Percentiles rank a stretch among this genome's conserved stretches.
Conservation (phyloP, 2,888 invertebrate genomes). For the Rhyacophila evoluta region DNA sequence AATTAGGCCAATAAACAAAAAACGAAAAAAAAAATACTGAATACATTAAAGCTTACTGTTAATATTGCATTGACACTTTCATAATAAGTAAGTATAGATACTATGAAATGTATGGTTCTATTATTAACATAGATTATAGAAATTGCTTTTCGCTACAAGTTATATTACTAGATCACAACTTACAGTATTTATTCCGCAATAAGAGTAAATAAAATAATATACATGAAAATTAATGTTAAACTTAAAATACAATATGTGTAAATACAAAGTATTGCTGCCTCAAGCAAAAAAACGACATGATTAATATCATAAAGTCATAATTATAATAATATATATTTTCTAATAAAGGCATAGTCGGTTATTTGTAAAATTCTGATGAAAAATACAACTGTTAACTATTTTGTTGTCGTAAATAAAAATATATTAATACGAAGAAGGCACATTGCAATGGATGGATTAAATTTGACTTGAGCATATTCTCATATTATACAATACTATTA, state of each 20-base stretch:
- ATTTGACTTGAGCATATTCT: slow-evolving; percentile 27
- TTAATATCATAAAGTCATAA: background rate
- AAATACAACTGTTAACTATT: background rate
- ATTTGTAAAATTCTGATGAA: background rate
- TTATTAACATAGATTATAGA: slow-evolving; percentile 7
- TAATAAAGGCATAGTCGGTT: slow-evolving; percentile 1
- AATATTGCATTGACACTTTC: background rate
- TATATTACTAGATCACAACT: slow-evolving; percentile 12
- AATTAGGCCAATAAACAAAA: background rate
- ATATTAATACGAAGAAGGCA: slow-evolving; percentile 11
- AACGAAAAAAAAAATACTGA: slow-evolving; percentile 4
- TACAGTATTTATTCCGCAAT: slow-evolving; percentile 15
- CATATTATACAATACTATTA: background rate
- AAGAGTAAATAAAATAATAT: background rate
- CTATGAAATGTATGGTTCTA: slow-evolving; percentile 22
- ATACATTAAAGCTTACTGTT: slow-evolving; percentile 15
- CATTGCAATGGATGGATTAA: slow-evolving; percentile 20
- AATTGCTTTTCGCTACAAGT: slow-evolving; percentile 5
- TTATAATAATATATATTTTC: slow-evolving; percentile 3
- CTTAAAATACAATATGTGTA: background rate
- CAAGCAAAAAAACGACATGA: background rate
- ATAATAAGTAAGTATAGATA: slow-evolving; percentile 14
- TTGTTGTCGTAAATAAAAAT: slow-evolving; percentile 11
- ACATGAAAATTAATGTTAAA: background rate
- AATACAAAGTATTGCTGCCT: slow-evolving; percentile 20